These are phyloP conservation scores for Echinops telfairi DNA, from an alignment of 2,113 vertebrate species.

Conservation along the genomic window DNA sequence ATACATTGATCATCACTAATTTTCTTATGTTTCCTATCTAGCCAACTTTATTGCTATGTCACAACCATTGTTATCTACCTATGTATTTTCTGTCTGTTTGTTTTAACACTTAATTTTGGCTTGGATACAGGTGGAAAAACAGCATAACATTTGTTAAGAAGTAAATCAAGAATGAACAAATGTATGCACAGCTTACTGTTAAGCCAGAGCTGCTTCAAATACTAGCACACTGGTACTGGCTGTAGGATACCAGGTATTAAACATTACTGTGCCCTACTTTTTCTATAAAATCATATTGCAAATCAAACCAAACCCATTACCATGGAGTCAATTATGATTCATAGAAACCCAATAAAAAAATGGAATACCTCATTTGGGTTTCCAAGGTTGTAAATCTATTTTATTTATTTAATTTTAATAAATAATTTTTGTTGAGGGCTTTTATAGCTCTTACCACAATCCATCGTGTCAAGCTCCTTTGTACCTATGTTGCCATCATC, in stretches of 20 bases:
- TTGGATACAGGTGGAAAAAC: not conserved
- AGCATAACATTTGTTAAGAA: not conserved
- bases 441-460: no score
- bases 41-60: not conserved
- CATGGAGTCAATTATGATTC: no score
- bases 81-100: not conserved
- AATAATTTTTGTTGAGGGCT: no score
- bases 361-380: no score
- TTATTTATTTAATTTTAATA: no score
- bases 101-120: not conserved
- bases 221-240: not conserved
- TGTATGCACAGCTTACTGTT: not conserved
- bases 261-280: not conserved
- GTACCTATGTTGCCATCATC: no score
- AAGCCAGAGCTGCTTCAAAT: not conserved
- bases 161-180: not conserved
- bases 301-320: no score
- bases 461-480: no score
- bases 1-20: not conserved
- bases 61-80: not conserved
- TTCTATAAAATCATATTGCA: slow-evolving; percentile 1
- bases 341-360: no score
- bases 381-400: no score
- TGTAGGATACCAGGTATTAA: not conserved
- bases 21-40: not conserved